Evolutionary conservation across 2,888 invertebrate species (phyloP).

Genomic region (Andrena bucephala): DNA sequence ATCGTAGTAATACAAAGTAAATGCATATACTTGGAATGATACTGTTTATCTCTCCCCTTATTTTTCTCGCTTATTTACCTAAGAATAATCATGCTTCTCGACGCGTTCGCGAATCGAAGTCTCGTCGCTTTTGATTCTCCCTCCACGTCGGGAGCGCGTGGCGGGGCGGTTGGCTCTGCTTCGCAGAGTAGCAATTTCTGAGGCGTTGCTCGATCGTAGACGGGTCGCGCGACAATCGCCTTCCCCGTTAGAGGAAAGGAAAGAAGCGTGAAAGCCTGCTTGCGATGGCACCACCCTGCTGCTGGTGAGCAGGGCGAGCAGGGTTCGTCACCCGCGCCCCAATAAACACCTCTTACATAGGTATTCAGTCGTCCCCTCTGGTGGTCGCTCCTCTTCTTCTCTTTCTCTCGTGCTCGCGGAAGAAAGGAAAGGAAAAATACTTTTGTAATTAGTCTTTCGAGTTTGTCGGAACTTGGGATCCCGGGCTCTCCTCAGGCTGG

Average conservation of each 20-base stretch:
- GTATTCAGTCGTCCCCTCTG: not conserved
- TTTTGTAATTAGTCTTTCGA: constrained; percentile 49
- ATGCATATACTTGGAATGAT: constrained; percentile 81
- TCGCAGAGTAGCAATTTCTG: too few species aligned
- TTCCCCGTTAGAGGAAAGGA: not conserved
- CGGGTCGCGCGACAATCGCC: constrained; percentile 31
- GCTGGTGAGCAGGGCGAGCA: too few species aligned
- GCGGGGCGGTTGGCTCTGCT: too few species aligned
- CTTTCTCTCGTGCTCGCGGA: constrained; percentile 29
- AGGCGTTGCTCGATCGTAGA: constrained; percentile 22
- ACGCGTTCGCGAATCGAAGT: constrained; percentile 48
- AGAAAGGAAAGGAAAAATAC: constrained; percentile 40
- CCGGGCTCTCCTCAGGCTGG: constrained; percentile 17
- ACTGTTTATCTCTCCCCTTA: constrained; percentile 58
- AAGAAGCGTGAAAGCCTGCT: constrained; percentile 10
- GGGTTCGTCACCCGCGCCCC: constrained; percentile 40
- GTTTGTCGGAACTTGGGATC: constrained; percentile 36
- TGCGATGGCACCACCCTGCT: too few species aligned
- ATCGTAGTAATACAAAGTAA: constrained; percentile 73
- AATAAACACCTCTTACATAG: constrained; percentile 1
- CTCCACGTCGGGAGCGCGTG: too few species aligned
- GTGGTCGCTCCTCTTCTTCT: not conserved
- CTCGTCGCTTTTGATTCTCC: constrained; percentile 23
- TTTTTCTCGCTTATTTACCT: constrained; percentile 55
- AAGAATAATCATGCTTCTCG: constrained; percentile 38